These are phyloP conservation scores for Hirtodrosophila confusa DNA, from an alignment of 2,888 invertebrate genomes.

Conservation along the genomic window DNA sequence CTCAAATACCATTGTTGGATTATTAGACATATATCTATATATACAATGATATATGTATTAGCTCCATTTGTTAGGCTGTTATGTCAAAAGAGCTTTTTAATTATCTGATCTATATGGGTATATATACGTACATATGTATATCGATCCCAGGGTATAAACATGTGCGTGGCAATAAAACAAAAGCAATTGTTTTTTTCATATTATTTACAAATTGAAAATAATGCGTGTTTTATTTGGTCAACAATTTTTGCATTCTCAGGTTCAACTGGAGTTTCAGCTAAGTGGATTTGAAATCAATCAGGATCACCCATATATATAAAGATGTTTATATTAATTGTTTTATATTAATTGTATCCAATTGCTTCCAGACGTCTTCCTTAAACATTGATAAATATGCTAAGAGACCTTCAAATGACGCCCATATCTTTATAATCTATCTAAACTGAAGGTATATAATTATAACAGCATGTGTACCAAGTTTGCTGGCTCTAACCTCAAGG, in stretches of 20 bases:
- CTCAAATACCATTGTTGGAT: conserved; percentile 18
- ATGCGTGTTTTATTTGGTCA: conserved; percentile 21
- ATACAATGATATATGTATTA: conserved; percentile 2
- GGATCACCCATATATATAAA: no score
- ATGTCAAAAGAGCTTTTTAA: conserved; percentile 25
- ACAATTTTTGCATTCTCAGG: neutral
- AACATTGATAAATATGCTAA: no score
- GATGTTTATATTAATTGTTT: no score
- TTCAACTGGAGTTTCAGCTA: no score
- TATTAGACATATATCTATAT: conserved; percentile 14
- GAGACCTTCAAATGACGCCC: no score
- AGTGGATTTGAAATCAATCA: no score
- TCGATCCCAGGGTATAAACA: conserved; percentile 27
- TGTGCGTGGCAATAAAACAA: conserved; percentile 43
- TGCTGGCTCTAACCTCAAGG: no score
- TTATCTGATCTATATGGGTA: neutral
- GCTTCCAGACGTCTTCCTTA: no score
- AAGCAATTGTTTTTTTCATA: conserved; percentile 23
- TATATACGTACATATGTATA: neutral
- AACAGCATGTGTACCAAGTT: no score
- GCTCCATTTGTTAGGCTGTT: conserved; percentile 21
- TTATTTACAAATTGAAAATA: conserved; percentile 22
- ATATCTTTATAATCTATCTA: no score
- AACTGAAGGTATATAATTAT: no score
- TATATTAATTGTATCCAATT: no score